These are phyloP conservation scores for Apeltes quadracus DNA, from an alignment of 2,113 vertebrate genomes.

Conservation along the genomic window DNA sequence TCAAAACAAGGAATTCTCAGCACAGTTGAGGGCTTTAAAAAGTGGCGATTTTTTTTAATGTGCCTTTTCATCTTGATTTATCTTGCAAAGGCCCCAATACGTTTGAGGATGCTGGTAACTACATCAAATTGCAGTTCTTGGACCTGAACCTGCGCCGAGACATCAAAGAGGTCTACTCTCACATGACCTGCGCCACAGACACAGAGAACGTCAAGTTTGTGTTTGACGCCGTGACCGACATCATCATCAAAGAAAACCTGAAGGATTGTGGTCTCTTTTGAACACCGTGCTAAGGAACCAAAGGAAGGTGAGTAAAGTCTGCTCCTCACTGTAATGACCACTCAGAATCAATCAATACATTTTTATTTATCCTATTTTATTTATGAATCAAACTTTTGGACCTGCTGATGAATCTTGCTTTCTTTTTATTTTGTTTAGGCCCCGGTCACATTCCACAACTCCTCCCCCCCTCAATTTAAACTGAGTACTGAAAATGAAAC, in stretches of 20 bases:
- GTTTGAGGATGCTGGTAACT: conserved; percentile 92
- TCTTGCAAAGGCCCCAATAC: conserved; percentile 88
- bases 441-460: conserved; percentile 26
- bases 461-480: conserved; percentile 19
- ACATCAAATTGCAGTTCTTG: conserved; percentile 97
- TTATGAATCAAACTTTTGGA: too few relatives aligned
- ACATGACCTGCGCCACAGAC: conserved; percentile 98
- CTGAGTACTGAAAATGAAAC: conserved; percentile 46
- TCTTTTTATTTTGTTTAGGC: conserved; percentile 20
- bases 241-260: conserved; percentile 99
- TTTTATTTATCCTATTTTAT: too few relatives aligned
- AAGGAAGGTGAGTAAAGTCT: conserved; percentile 39
- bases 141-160: conserved; percentile 93
- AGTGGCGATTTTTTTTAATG: background rate
- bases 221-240: conserved; percentile 97
- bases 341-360: background rate
- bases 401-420: conserved; percentile 6
- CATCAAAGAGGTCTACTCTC: conserved; percentile 96
- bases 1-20: background rate
- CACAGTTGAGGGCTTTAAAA: background rate
- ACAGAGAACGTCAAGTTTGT: conserved; percentile 99
- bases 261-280: conserved; percentile 98
- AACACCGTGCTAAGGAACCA: conserved; percentile 35
- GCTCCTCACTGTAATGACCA: background rate
- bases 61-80: background rate